Evolutionary conservation across 2,888 invertebrate genomes (phyloP).

Genomic region (Acrobasis repandana): DNA sequence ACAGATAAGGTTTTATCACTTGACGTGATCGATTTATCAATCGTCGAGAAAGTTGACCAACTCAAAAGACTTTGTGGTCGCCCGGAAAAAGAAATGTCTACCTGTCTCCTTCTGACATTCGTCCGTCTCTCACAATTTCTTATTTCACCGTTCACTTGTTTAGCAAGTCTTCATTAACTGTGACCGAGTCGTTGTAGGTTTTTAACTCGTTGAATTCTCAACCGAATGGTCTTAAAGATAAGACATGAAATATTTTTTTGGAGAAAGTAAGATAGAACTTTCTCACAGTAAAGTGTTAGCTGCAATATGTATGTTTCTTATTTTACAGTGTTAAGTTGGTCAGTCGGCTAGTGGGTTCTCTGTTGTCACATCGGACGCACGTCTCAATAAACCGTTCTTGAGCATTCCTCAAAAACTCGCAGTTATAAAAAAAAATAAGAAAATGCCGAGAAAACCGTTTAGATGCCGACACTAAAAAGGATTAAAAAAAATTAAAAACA

Average conservation of each 20-base stretch:
- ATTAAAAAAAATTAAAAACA: constrained; percentile 23
- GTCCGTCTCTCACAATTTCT: constrained; percentile 77
- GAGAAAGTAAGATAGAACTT: constrained; percentile 51
- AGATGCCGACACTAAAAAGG: constrained; percentile 45
- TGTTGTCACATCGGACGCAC: constrained; percentile 53
- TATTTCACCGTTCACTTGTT: constrained; percentile 83
- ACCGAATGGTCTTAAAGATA: constrained; percentile 21
- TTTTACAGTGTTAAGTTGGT: constrained; percentile 80
- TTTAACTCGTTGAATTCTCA: constrained; percentile 24
- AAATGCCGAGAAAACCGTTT: constrained; percentile 65
- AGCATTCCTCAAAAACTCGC: constrained; percentile 22
- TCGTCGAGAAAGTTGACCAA: constrained; percentile 11
- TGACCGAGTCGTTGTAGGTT: constrained; percentile 53
- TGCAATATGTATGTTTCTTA: constrained; percentile 81
- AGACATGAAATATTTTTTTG: constrained; percentile 33
- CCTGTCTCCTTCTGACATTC: constrained; percentile 59
- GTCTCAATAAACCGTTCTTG: constrained; percentile 40
- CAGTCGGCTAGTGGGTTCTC: constrained; percentile 80
- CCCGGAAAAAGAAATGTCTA: constrained; percentile 59
- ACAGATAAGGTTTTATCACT: constrained; percentile 13
- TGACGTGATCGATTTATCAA: constrained; percentile 7
- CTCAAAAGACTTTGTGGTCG: constrained; percentile 18
- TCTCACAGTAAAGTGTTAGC: constrained; percentile 44
- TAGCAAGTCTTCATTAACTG: constrained; percentile 63
- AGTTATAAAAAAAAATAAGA: constrained; percentile 30